phyloP scores from a whole-genome alignment of 2,113 vertebrate genomes.

The Pardalotus punctatus region DNA sequence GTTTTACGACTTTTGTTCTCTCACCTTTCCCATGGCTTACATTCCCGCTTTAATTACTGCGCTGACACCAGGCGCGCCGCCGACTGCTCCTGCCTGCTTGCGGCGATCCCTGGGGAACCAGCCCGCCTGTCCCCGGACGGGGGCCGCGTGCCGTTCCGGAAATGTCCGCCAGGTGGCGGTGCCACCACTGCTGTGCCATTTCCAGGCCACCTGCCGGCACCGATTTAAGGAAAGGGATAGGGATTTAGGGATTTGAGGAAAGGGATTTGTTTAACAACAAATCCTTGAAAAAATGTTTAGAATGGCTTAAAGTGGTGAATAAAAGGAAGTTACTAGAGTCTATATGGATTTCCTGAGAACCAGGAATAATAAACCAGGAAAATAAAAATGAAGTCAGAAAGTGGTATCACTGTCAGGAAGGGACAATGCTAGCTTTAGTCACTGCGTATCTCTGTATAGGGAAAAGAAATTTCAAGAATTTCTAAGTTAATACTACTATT shows the following conservation, averaged over 20 bases:
- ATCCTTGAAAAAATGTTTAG: background rate
- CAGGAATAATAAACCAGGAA: background rate
- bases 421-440: background rate
- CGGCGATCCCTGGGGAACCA: background rate
- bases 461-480: background rate
- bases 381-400: background rate
- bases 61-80: background rate
- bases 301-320: background rate
- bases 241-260: too few relatives aligned
- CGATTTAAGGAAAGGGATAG: too few relatives aligned
- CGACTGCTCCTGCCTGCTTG: background rate
- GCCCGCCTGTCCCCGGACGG: background rate
- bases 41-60: background rate
- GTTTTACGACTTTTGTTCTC: conserved; percentile 36
- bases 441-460: accelerated
- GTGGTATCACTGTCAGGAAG: background rate
- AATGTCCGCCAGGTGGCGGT: conserved; percentile 41
- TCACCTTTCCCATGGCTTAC: conserved; percentile 29
- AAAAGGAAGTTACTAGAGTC: background rate
- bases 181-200: background rate
- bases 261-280: background rate
- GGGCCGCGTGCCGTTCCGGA: background rate
- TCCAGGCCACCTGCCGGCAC: background rate
- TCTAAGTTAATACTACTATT: background rate
- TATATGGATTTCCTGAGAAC: background rate